These are phyloP conservation scores for Narcine bancroftii DNA, from an alignment of 2,113 vertebrate genomes.

Conservation along the genomic window DNA sequence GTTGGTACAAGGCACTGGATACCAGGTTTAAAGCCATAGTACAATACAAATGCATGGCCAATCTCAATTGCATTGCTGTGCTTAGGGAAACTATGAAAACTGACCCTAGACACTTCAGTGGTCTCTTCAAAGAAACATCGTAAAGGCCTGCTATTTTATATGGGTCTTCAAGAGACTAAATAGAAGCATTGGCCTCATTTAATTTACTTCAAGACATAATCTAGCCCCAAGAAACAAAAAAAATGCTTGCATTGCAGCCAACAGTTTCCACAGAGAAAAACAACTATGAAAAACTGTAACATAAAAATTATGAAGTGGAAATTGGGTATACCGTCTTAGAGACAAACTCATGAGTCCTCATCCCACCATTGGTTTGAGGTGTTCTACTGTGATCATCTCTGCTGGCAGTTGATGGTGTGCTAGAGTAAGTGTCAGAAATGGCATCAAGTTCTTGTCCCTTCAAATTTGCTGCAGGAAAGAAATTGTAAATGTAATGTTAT, in stretches of 20 bases:
- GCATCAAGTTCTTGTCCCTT: conserved; percentile 79
- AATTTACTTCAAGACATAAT: not conserved
- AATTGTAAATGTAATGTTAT: not conserved
- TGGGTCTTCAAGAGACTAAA: not conserved
- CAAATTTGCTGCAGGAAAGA: conserved; percentile 55
- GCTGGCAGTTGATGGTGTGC: conserved; percentile 49
- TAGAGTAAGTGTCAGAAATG: conserved; percentile 45
- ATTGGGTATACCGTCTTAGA: conserved; percentile 75
- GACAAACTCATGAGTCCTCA: conserved; percentile 82
- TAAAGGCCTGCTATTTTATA: not conserved
- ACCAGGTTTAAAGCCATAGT: not conserved
- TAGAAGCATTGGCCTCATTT: not conserved
- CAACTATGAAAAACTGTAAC: not conserved
- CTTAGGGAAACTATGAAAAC: not conserved
- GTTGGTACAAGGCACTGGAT: not conserved
- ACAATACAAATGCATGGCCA: not conserved
- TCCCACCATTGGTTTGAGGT: conserved; percentile 62
- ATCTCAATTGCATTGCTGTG: not conserved
- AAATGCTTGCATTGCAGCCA: not conserved
- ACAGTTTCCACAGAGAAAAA: accelerated
- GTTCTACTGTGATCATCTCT: conserved; percentile 59
- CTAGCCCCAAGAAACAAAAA: not conserved
- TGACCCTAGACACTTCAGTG: not conserved
- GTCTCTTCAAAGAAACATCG: not conserved
- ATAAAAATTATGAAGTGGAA: conserved; percentile 28